Conservation (phyloP, 1,140 invertebrate genomes). For the Camponotus pennsylvanicus region DNA sequence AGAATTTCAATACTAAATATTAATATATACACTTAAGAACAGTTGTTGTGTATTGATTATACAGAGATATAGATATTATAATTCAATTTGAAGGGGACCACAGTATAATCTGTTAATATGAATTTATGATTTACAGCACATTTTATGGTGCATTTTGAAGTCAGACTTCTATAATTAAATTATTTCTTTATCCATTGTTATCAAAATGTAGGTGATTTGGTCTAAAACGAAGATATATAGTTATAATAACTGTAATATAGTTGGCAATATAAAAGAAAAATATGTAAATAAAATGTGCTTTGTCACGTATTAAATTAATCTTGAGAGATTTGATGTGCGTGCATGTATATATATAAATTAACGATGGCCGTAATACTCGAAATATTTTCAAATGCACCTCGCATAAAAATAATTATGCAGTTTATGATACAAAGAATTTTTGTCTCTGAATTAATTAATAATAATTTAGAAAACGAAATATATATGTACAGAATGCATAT, state of each 20-base stretch:
- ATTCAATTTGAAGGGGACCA: slow-evolving; percentile 77
- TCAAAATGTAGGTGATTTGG: neutral
- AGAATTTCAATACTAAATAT: slow-evolving; percentile 35
- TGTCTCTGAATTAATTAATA: neutral
- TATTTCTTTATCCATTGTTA: slow-evolving; percentile 2
- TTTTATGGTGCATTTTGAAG: slow-evolving; percentile 48
- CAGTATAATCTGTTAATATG: slow-evolving; percentile 65
- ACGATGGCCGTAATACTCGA: slow-evolving; percentile 50
- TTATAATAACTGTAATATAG: slow-evolving; percentile 46
- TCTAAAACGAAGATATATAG: slow-evolving; percentile 6
- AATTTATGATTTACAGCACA: slow-evolving; percentile 64
- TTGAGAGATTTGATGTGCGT: slow-evolving; percentile 11
- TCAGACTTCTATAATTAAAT: slow-evolving; percentile 40
- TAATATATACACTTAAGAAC: slow-evolving; percentile 13
- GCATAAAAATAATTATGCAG: slow-evolving; percentile 8
- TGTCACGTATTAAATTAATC: slow-evolving; percentile 21
- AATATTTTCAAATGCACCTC: slow-evolving; percentile 54
- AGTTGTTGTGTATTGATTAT: slow-evolving; percentile 21
- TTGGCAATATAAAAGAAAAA: neutral
- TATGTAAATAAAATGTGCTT: slow-evolving; percentile 35
- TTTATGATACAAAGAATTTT: slow-evolving; percentile 53
- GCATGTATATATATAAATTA: slow-evolving; percentile 23
- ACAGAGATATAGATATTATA: slow-evolving; percentile 49
- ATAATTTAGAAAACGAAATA: slow-evolving; percentile 10
- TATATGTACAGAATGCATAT: slow-evolving; percentile 14